Evolutionary conservation across 2,797 vertebrate genomes (phyloP), one percentile per base, ranked within the genome.

Genomic region (Remorina albescens): DNA sequence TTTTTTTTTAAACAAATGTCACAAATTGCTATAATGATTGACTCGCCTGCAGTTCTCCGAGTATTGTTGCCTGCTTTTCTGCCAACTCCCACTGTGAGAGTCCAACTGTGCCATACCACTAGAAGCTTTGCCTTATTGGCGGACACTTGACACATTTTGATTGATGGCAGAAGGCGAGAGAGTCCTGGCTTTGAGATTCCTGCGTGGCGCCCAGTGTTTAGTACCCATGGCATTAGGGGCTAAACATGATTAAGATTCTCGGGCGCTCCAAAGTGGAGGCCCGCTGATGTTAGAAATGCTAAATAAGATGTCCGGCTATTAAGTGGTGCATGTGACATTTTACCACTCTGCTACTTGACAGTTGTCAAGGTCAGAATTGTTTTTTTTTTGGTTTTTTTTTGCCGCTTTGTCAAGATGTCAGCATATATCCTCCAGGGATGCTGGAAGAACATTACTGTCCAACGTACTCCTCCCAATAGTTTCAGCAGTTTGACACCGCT

Each of bases 401-500:
- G n/a, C 93, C 90, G 86, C 93, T 93, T 95, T 95, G 96, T 97
- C 96, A 96, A 94, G 95, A 95, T 87, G 85, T 94, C 93, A 94
- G 91, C 93, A 94, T 95, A 95, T 93, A 94, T 96, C 94, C 94
- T 95, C 94, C 67, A 86, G 94, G 96, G 91, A 78, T 92, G 85
- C 66, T 86, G 86, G 90, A 93, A 92, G 86, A 94, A 87, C 92
- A 95, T 94, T 95, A 96, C 97, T 97, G n/a, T 96, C 95, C 94
- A 95, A 95, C 96, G 96, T 94, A 10, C 26, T 12, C 18, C 26
- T 13, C 92, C 84, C 91, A 93, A 92, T 86, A 93, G 86, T 95
- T 96, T 95, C 89, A 91, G 89, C 95, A 92, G 96, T 96, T 95
- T 97, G 96, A 97, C 96, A 96, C 94, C 92, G 96, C 95, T 93